These are phyloP conservation scores for Pseudomyrmex concolor DNA, from an alignment of 1,140 invertebrate genomes.

Conservation along the genomic window DNA sequence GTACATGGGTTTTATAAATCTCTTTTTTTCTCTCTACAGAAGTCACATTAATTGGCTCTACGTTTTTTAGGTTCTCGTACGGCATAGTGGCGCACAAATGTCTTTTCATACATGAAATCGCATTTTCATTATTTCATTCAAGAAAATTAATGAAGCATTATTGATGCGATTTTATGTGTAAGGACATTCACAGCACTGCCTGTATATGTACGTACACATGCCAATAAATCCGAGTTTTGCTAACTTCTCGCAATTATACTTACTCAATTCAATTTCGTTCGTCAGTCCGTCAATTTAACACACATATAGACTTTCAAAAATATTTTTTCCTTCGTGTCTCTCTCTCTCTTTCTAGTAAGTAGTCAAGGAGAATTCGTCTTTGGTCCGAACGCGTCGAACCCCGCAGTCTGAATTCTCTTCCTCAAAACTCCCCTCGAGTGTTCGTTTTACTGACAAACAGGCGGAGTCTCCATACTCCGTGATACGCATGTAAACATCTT, in stretches of 20 bases:
- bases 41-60: too few species aligned
- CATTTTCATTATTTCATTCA: too few species aligned
- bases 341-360: not conserved
- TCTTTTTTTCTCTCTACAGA: too few species aligned
- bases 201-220: too few species aligned
- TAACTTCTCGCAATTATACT: not conserved
- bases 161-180: too few species aligned
- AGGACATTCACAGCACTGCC: too few species aligned
- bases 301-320: slow-evolving; percentile 44
- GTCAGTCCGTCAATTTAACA: not conserved
- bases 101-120: too few species aligned
- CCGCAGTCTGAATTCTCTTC: not conserved
- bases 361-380: slow-evolving; percentile 4
- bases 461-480: slow-evolving; percentile 79
- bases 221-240: not conserved
- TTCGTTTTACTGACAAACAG: slow-evolving; percentile 55
- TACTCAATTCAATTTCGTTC: slow-evolving; percentile 8
- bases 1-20: too few species aligned
- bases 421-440: slow-evolving; percentile 6
- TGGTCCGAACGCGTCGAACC: not conserved
- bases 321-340: slow-evolving; percentile 5
- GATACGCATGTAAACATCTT: slow-evolving; percentile 9
- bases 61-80: too few species aligned
- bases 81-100: too few species aligned
- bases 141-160: too few species aligned